Evolutionary conservation across 1,140 invertebrate genomes (phyloP).

Genomic region (Pogonus chalceus): DNA sequence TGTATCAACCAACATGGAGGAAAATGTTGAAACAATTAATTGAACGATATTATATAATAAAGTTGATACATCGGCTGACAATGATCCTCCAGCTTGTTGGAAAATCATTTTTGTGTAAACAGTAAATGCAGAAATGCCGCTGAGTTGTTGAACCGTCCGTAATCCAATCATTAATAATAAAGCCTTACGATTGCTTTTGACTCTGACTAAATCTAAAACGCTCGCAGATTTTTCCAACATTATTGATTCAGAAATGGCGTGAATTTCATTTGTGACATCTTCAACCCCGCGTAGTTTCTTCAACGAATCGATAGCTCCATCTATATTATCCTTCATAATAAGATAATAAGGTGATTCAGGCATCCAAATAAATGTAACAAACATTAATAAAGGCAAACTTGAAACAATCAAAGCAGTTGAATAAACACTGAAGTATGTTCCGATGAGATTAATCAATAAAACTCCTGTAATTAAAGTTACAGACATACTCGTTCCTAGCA

Average conservation of each 20-base stretch:
- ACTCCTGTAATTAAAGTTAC: constrained; percentile 45
- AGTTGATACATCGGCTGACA: constrained; percentile 25
- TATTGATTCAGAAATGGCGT: constrained; percentile 33
- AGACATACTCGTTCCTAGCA: constrained; percentile 22
- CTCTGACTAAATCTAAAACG: constrained; percentile 46
- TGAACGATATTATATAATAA: constrained; percentile 58
- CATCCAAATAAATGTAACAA: constrained; percentile 54
- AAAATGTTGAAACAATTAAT: constrained; percentile 49
- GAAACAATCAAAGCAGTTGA: constrained; percentile 47
- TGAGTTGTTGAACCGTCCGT: constrained; percentile 65
- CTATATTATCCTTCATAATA: constrained; percentile 42
- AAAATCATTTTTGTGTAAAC: constrained; percentile 69
- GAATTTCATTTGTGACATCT: constrained; percentile 50
- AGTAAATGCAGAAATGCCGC: constrained; percentile 63
- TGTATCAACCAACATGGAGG: constrained; percentile 58
- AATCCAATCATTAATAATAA: constrained; percentile 52
- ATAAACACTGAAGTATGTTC: constrained; percentile 47
- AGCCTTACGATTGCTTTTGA: constrained; percentile 49
- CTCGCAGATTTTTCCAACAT: constrained; percentile 27
- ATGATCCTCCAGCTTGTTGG: constrained; percentile 41
- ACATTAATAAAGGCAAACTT: constrained; percentile 46
- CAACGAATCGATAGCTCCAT: constrained; percentile 51
- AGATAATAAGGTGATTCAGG: constrained; percentile 72
- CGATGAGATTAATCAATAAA: constrained; percentile 54
- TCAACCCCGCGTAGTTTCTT: constrained; percentile 47